Percentiles rank a stretch among this genome's conserved stretches.
Conservation (phyloP, 2,113 vertebrate genomes). For the Nesogale talazaci region DNA sequence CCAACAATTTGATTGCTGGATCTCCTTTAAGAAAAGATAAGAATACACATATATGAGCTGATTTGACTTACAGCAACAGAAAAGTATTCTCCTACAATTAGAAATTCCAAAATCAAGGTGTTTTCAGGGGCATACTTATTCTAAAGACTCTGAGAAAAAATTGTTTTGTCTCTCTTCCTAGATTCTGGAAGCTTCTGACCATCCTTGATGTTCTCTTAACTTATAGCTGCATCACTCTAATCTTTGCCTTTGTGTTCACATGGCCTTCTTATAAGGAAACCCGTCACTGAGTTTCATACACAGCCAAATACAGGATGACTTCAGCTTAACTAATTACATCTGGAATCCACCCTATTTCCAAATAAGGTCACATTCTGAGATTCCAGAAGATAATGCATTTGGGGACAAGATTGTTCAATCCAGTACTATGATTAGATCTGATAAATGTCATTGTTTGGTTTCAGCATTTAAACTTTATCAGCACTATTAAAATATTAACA, state of each 20-base stretch:
- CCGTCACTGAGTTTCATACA: not conserved
- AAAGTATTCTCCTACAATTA: not conserved
- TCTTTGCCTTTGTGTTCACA: not conserved
- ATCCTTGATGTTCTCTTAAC: not conserved
- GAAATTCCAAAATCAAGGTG: not conserved
- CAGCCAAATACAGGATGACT: not conserved
- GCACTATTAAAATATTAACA: not conserved
- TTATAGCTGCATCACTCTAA: not conserved
- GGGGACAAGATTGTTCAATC: not conserved
- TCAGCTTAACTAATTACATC: not conserved
- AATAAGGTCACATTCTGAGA: not conserved
- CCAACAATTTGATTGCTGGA: not conserved
- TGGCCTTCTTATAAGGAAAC: not conserved
- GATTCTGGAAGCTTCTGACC: not conserved
- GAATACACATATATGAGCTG: not conserved
- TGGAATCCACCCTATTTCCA: not conserved
- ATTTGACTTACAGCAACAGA: not conserved
- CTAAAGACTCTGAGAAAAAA: not conserved
- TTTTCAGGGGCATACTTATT: not conserved
- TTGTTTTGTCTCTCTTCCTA: not conserved
- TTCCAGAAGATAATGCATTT: not conserved
- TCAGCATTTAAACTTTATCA: not conserved
- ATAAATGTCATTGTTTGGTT: not conserved
- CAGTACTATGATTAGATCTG: not conserved
- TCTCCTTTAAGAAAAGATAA: not conserved